These are phyloP conservation scores for Trochalopteron elliotii DNA, from an alignment of 2,113 vertebrate genomes.

Conservation along the genomic window DNA sequence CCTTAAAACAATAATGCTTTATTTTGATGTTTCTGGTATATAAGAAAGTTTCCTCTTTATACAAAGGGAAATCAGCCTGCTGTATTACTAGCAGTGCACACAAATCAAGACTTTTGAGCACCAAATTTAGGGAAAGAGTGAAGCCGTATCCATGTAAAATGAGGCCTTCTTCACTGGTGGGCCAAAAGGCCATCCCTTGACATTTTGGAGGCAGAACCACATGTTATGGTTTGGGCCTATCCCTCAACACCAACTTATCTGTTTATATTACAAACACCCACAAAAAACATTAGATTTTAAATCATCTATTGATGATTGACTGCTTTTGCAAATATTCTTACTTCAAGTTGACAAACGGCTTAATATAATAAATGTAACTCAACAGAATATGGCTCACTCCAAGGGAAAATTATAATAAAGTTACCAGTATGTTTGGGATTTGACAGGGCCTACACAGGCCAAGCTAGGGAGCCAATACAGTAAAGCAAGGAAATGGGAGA, in stretches of 20 bases:
- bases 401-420: background rate
- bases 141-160: background rate
- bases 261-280: background rate
- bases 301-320: background rate
- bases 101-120: background rate
- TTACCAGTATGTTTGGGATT: background rate
- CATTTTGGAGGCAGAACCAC: background rate
- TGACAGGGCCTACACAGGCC: background rate
- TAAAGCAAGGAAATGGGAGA: background rate
- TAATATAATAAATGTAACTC: background rate
- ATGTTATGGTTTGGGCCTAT: background rate
- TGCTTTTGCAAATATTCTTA: background rate
- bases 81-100: background rate
- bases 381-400: background rate
- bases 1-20: conserved; percentile 7
- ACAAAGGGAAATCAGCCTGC: background rate
- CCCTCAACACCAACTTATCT: conserved; percentile 3
- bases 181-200: background rate
- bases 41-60: background rate
- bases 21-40: background rate
- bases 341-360: conserved; percentile 17
- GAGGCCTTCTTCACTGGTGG: background rate
- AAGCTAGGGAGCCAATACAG: background rate
- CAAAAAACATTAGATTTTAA: background rate
- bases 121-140: background rate